phyloP scores from a whole-genome alignment of 1,140 invertebrate species.

The Rhagoletis pomonella region DNA sequence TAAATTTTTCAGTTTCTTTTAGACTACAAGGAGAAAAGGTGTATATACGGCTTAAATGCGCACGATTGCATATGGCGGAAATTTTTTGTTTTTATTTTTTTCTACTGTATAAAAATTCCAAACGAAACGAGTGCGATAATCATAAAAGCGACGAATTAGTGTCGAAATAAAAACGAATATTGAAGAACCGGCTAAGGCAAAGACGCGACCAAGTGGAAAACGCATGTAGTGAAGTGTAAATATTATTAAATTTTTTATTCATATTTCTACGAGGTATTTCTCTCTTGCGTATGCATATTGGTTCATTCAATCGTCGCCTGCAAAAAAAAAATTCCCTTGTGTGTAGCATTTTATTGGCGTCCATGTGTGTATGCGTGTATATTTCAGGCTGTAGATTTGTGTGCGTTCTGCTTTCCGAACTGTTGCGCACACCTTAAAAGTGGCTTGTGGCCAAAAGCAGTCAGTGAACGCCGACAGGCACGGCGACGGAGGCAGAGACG shows the following conservation, averaged over 20 bases:
- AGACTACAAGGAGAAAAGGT: conserved; percentile 45
- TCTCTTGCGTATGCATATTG: neutral
- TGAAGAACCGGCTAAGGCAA: conserved; percentile 4
- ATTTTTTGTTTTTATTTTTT: conserved; percentile 52
- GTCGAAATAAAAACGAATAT: conserved; percentile 32
- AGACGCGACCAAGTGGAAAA: conserved; percentile 30
- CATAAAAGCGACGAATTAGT: neutral
- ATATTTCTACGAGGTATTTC: conserved; percentile 3
- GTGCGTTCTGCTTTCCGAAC: conserved; percentile 43
- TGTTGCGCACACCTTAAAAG: conserved; percentile 52
- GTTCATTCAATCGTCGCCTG: conserved; percentile 35
- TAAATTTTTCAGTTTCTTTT: conserved; percentile 43
- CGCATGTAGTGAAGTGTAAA: conserved; percentile 40
- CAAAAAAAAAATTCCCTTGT: conserved; percentile 33
- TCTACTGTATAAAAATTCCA: conserved; percentile 44
- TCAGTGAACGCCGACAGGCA: neutral
- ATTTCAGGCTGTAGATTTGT: neutral
- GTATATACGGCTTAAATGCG: conserved; percentile 43
- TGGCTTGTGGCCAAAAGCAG: conserved; percentile 35
- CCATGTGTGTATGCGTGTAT: neutral
- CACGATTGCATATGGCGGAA: conserved; percentile 50
- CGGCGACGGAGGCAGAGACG: conserved; percentile 7
- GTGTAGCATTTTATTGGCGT: neutral
- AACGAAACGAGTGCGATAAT: conserved; percentile 44
- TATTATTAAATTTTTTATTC: conserved; percentile 16